These are phyloP conservation scores for Crocodylus rhombifer DNA, from an alignment of 2,797 vertebrate genomes.

Conservation along the genomic window DNA sequence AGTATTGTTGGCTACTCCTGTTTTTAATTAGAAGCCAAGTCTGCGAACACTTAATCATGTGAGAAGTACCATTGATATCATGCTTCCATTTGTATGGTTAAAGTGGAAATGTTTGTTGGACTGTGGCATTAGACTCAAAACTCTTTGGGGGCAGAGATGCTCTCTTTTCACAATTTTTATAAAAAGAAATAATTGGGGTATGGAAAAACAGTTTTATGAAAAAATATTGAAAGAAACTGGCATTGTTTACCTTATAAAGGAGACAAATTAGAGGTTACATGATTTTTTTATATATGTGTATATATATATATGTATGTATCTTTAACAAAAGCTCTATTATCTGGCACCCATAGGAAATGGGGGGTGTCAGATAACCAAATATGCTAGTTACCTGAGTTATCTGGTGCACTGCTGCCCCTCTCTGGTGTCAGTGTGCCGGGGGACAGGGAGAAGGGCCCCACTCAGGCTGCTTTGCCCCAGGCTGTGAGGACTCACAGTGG, in stretches of 20 bases:
- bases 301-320: too few species aligned
- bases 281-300: neutral
- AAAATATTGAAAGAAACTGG: neutral
- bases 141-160: neutral
- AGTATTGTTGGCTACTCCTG: neutral
- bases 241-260: neutral
- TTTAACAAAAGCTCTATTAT: too few species aligned
- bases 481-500: too few species aligned
- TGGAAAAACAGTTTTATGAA: neutral
- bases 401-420: too few species aligned
- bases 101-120: neutral
- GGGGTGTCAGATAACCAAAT: too few species aligned
- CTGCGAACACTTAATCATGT: neutral
- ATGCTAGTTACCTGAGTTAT: too few species aligned
- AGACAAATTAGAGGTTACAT: neutral
- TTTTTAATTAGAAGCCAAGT: neutral
- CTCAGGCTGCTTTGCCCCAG: too few species aligned
- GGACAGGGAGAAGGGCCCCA: too few species aligned
- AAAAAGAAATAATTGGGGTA: neutral
- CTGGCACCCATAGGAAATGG: too few species aligned
- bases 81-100: neutral
- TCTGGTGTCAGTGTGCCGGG: too few species aligned
- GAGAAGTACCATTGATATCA: too few species aligned
- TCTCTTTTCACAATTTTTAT: neutral
- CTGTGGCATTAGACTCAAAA: neutral